Evolutionary conservation across 1,140 invertebrate species (phyloP).

Genomic region (Druon quercuslanigerum): DNA sequence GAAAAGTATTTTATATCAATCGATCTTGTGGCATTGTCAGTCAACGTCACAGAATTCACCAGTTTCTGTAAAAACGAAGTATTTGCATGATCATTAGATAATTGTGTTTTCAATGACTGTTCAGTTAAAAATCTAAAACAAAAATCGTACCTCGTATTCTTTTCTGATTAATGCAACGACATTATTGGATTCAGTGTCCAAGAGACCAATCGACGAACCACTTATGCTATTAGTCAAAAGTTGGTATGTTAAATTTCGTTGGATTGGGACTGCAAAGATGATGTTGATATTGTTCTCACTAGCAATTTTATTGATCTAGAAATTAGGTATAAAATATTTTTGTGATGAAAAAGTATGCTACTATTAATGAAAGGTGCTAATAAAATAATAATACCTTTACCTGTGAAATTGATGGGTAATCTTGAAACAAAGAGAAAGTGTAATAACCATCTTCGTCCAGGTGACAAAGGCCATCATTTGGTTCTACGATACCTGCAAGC

Average conservation of each 20-base stretch:
- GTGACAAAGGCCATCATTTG: conserved; percentile 59
- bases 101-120: not conserved
- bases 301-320: conserved; percentile 49
- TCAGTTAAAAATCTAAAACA: not conserved
- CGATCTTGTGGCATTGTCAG: not conserved
- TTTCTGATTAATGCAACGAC: conserved; percentile 61
- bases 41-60: conserved; percentile 51
- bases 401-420: conserved; percentile 54
- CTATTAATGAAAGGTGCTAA: not conserved
- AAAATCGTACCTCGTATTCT: conserved; percentile 51
- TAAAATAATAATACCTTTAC: not conserved
- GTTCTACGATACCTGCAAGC: conserved; percentile 54
- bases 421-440: conserved; percentile 49
- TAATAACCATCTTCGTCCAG: conserved; percentile 55
- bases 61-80: conserved; percentile 1
- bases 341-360: too few species aligned
- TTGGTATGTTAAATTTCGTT: conserved; percentile 52
- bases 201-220: conserved; percentile 54
- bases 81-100: not conserved
- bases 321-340: not conserved
- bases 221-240: conserved; percentile 45
- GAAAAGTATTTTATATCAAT: conserved; percentile 27
- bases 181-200: conserved; percentile 58
- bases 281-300: conserved; percentile 61
- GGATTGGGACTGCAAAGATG: conserved; percentile 50